A percentile compares a stretch with the other conserved stretches of the same genome.
Conservation (phyloP, 2,888 invertebrate species). For the Spatulosminthurus flaviceps region DNA sequence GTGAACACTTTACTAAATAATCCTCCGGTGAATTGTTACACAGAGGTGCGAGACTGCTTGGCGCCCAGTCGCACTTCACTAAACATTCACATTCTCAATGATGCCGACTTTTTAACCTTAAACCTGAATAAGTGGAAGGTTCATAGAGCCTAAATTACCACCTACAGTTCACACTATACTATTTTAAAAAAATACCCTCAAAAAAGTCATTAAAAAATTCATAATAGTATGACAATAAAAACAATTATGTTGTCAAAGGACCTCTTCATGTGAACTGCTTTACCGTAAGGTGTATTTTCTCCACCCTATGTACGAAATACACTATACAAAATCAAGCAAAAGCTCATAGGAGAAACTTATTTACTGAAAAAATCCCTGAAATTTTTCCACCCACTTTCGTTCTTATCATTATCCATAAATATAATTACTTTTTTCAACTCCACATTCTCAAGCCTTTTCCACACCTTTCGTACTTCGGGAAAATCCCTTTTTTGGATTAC, state of each 20-base stretch:
- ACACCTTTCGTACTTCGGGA: too few species aligned
- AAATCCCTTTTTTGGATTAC: too few species aligned
- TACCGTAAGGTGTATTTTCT: background rate
- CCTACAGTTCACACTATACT: background rate
- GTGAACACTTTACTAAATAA: conserved; percentile 40
- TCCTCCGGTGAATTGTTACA: conserved; percentile 31
- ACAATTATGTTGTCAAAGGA: background rate
- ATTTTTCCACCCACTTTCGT: too few species aligned
- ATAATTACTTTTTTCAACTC: too few species aligned
- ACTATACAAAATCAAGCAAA: background rate
- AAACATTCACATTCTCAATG: conserved; percentile 38
- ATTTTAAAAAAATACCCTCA: too few species aligned
- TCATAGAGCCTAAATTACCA: conserved; percentile 1
- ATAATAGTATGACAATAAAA: background rate
- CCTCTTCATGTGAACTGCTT: background rate
- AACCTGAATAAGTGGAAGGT: conserved; percentile 14
- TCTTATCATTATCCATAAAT: too few species aligned
- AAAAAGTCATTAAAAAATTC: background rate
- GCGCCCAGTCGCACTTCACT: conserved; percentile 35
- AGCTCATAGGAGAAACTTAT: too few species aligned
- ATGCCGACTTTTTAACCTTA: conserved; percentile 36
- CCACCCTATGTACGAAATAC: too few species aligned
- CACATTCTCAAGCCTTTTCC: too few species aligned
- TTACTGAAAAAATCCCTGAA: too few species aligned
- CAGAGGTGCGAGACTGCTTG: conserved; percentile 46